These are phyloP conservation scores for Trichogramma pretiosum DNA, from an alignment of 1,140 invertebrate genomes.

Conservation along the genomic window DNA sequence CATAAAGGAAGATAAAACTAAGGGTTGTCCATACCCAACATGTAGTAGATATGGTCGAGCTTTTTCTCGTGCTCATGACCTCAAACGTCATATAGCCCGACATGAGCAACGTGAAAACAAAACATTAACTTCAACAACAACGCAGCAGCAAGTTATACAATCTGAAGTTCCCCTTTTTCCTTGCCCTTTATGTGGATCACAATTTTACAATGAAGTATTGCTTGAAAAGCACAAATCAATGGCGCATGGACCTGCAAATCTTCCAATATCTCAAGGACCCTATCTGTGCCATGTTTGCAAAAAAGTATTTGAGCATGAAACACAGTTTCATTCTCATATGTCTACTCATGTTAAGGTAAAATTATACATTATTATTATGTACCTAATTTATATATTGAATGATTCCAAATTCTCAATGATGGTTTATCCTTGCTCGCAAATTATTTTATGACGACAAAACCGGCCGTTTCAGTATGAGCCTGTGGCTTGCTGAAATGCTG, in stretches of 20 bases:
- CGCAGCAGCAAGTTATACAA: no score
- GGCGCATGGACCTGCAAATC: slow-evolving; percentile 18
- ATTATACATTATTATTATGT: neutral
- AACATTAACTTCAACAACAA: no score
- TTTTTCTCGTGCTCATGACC: slow-evolving; percentile 39
- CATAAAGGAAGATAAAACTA: slow-evolving; percentile 18
- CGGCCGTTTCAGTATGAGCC: no score
- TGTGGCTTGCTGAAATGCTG: no score
- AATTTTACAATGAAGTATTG: slow-evolving; percentile 26
- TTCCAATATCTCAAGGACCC: slow-evolving; percentile 10
- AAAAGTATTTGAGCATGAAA: slow-evolving; percentile 27
- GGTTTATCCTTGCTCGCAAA: no score
- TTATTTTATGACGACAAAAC: no score
- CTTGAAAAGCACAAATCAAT: slow-evolving; percentile 25
- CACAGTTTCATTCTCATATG: slow-evolving; percentile 33
- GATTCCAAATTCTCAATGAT: no score
- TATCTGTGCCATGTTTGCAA: slow-evolving; percentile 31
- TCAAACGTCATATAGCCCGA: slow-evolving; percentile 39
- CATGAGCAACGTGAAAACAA: slow-evolving; percentile 40
- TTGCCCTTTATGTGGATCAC: slow-evolving; percentile 27
- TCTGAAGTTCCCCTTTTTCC: no score
- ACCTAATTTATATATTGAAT: no score
- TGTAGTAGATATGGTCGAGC: slow-evolving; percentile 36
- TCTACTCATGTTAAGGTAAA: slow-evolving; percentile 34
- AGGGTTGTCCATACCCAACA: slow-evolving; percentile 33